A percentile compares a stretch with the other conserved stretches of the same genome.
phyloP scores from a whole-genome alignment of 2,113 vertebrate species.

The Panthera tigris region DNA sequence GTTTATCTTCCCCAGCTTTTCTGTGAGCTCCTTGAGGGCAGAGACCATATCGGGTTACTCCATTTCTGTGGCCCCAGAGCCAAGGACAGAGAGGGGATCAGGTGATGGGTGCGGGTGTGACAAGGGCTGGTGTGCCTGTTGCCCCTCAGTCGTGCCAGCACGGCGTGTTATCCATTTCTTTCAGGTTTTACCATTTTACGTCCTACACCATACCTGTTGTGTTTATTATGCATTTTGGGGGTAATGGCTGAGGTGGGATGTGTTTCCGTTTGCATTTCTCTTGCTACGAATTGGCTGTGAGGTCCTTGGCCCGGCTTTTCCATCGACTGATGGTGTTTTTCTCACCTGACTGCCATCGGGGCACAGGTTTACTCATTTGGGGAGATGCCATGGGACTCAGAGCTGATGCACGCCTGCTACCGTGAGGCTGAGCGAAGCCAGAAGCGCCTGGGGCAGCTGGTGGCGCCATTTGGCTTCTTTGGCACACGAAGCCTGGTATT shows the following conservation, averaged over 20 bases:
- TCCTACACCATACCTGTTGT: not conserved
- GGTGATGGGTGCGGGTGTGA: not conserved
- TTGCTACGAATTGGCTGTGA: not conserved
- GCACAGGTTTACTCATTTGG: conserved; percentile 65
- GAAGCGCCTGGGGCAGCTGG: conserved; percentile 38
- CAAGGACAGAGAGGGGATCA: not conserved
- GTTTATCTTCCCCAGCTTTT: not conserved
- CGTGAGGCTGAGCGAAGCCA: conserved; percentile 25
- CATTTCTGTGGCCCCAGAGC: not conserved
- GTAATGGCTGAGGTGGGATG: not conserved
- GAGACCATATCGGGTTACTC: not conserved
- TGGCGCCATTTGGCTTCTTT: conserved; percentile 61
- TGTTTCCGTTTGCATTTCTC: not conserved
- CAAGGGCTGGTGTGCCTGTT: not conserved
- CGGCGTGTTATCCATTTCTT: not conserved
- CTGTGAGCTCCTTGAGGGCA: not conserved
- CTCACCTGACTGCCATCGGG: not conserved
- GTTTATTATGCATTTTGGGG: not conserved
- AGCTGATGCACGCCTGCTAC: conserved; percentile 72
- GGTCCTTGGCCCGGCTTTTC: not conserved
- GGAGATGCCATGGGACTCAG: conserved; percentile 58
- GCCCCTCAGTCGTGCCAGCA: not conserved
- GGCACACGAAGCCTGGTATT: conserved; percentile 68
- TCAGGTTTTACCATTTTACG: not conserved
- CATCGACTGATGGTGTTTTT: not conserved